Conservation (phyloP, 1,140 invertebrate genomes). For the Nylanderia fulva region DNA sequence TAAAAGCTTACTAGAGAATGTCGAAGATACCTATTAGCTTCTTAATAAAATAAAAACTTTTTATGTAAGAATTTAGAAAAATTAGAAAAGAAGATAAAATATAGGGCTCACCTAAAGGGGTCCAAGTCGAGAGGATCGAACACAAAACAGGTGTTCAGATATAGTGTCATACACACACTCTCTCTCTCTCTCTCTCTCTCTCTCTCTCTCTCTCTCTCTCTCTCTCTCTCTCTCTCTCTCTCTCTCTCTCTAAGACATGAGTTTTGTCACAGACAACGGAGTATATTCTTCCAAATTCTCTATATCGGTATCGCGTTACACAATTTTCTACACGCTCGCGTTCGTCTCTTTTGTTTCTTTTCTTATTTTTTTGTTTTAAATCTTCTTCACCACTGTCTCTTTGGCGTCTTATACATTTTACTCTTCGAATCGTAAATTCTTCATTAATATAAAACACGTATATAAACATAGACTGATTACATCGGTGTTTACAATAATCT, state of each 20-base stretch:
- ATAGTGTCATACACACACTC: not conserved
- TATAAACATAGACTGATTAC: slow-evolving; percentile 86
- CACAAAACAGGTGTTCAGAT: not conserved
- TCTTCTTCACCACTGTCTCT: slow-evolving; percentile 9
- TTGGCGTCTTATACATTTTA: slow-evolving; percentile 58
- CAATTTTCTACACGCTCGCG: slow-evolving; percentile 61
- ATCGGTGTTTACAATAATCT: slow-evolving; percentile 84
- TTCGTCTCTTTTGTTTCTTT: slow-evolving; percentile 20
- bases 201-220: too few relatives aligned
- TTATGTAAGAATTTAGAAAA: not conserved
- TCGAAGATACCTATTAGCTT: not conserved
- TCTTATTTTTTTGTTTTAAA: not conserved
- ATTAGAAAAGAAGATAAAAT: not conserved
- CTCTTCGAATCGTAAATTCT: slow-evolving; percentile 70
- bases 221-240: too few relatives aligned
- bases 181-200: too few relatives aligned
- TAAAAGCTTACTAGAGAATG: not conserved
- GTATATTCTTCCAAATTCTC: slow-evolving; percentile 71
- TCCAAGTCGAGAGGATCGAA: not conserved
- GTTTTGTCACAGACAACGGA: slow-evolving; percentile 67
- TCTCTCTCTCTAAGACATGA: not conserved
- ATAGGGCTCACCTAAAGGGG: not conserved
- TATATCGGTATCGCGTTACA: slow-evolving; percentile 69
- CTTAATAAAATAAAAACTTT: slow-evolving; percentile 3
- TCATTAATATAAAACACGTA: slow-evolving; percentile 86